Evolutionary conservation across 2,888 invertebrate species (phyloP).

Genomic region (Pyrocoelia pectoralis): DNA sequence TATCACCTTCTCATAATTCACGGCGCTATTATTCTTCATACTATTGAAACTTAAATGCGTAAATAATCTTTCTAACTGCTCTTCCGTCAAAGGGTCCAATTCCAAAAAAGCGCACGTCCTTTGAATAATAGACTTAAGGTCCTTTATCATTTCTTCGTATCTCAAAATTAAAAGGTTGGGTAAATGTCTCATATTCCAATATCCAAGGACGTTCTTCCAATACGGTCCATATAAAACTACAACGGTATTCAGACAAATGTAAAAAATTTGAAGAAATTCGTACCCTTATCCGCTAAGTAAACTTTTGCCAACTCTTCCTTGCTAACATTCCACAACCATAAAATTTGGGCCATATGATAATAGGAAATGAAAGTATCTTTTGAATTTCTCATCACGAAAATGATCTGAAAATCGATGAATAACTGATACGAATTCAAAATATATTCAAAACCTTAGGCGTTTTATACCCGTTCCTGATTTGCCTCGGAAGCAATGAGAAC

Average conservation of each 20-base stretch:
- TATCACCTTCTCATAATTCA: conserved; percentile 61
- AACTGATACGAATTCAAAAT: neutral
- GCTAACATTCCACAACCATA: conserved; percentile 64
- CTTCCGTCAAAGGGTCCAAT: conserved; percentile 40
- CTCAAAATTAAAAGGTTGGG: conserved; percentile 74
- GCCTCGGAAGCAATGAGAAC: conserved; percentile 65
- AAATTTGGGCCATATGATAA: conserved; percentile 79
- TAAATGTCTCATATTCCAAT: conserved; percentile 68
- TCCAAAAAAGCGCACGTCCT: conserved; percentile 44
- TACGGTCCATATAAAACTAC: conserved; percentile 73
- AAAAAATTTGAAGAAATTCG: neutral
- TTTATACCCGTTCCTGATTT: conserved; percentile 55
- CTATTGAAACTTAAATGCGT: conserved; percentile 50
- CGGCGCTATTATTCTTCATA: conserved; percentile 67
- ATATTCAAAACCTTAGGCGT: conserved; percentile 51
- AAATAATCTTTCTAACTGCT: conserved; percentile 43
- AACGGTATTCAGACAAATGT: too few species aligned
- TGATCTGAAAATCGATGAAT: conserved; percentile 67
- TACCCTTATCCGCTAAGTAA: conserved; percentile 70
- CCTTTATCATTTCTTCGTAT: conserved; percentile 76
- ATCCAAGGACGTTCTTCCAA: conserved; percentile 76
- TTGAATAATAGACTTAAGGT: conserved; percentile 15
- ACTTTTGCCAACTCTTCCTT: conserved; percentile 81
- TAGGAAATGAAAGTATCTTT: conserved; percentile 91
- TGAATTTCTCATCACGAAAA: conserved; percentile 88